Percentiles rank a stretch among this genome's conserved stretches.
Evolutionary conservation across 2,888 invertebrate species (phyloP).

Genomic region (Barypeithes pellucidus): DNA sequence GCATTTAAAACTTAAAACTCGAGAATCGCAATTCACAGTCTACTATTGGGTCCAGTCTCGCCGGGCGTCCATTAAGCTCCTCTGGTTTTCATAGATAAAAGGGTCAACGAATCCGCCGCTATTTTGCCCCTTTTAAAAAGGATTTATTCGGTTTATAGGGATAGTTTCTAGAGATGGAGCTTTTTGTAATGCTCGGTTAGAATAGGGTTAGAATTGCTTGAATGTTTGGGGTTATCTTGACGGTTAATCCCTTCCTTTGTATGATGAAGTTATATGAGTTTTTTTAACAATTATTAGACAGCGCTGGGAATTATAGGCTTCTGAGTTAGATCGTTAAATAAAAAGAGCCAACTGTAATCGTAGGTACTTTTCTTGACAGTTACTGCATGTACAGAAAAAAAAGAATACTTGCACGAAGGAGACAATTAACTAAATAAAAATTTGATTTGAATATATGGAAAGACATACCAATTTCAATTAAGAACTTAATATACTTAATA

Average conservation of each 20-base stretch:
- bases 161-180: conserved; percentile 33
- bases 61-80: conserved; percentile 39
- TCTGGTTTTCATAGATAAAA: conserved; percentile 42
- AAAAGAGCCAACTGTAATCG: background rate
- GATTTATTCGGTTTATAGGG: conserved; percentile 47
- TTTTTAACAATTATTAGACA: background rate
- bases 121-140: conserved; percentile 45
- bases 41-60: conserved; percentile 38
- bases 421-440: too few species aligned
- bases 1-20: conserved; percentile 31
- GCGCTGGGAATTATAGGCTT: background rate
- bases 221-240: conserved; percentile 24
- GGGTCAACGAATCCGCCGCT: conserved; percentile 38
- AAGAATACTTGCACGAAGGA: too few species aligned
- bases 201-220: conserved; percentile 25
- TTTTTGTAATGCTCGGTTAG: conserved; percentile 22
- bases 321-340: background rate
- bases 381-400: too few species aligned
- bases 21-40: conserved; percentile 32
- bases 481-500: too few species aligned
- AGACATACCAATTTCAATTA: too few species aligned
- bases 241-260: conserved; percentile 24
- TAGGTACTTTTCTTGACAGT: too few species aligned
- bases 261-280: conserved; percentile 18
- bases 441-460: too few species aligned